These are phyloP conservation scores for Phaonia tiefii DNA, from an alignment of 2,888 invertebrate species.

Conservation along the genomic window DNA sequence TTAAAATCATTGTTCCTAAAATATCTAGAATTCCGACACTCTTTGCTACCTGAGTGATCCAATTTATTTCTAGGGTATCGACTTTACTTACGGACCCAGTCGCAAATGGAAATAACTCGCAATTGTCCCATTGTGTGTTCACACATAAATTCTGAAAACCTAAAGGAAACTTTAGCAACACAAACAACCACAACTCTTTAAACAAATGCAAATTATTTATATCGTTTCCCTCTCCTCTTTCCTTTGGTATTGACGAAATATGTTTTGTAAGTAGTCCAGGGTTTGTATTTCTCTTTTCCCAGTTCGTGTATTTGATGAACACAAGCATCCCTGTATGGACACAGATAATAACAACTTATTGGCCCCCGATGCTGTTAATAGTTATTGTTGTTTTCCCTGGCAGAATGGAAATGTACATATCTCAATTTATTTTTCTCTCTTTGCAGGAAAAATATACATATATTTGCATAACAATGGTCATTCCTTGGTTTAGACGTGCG, in stretches of 20 bases:
- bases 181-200: conserved; percentile 54
- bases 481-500: conserved; percentile 55
- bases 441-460: conserved; percentile 48
- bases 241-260: conserved; percentile 58
- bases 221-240: conserved; percentile 57
- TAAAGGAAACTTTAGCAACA: conserved; percentile 16
- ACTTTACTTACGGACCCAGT: too few relatives aligned
- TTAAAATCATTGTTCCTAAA: too few relatives aligned
- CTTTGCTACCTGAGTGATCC: too few relatives aligned
- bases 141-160: conserved; percentile 23
- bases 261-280: conserved; percentile 60
- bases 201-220: conserved; percentile 68
- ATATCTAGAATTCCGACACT: too few relatives aligned
- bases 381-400: not conserved
- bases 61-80: too few relatives aligned
- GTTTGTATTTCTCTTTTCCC: not conserved
- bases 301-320: conserved; percentile 45
- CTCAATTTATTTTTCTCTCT: conserved; percentile 26
- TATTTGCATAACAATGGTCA: conserved; percentile 65
- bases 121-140: conserved; percentile 46
- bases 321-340: conserved; percentile 35
- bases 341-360: conserved; percentile 43
- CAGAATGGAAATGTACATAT: not conserved
- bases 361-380: not conserved
- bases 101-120: too few relatives aligned